Evolutionary conservation across 2,113 vertebrate genomes (phyloP).

Genomic region (Regulus satrapa): DNA sequence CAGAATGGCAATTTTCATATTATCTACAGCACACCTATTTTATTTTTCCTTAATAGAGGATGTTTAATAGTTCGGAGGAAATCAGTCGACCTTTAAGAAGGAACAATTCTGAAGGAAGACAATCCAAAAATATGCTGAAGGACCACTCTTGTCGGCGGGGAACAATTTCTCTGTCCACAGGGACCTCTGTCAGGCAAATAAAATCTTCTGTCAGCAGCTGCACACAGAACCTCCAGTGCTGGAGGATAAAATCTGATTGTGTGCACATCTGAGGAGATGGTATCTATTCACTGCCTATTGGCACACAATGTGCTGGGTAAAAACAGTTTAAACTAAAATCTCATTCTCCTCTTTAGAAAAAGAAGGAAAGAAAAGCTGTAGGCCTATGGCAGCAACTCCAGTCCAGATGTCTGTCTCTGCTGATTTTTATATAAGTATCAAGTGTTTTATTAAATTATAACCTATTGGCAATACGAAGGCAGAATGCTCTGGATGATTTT

Average conservation of each 20-base stretch:
- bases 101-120: background rate
- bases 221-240: background rate
- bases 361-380: background rate
- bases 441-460: background rate
- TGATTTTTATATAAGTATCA: background rate
- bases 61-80: background rate
- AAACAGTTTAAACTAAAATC: background rate
- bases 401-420: background rate
- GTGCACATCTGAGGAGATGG: background rate
- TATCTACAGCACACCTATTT: background rate
- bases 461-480: background rate
- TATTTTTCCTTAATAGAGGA: background rate
- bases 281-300: background rate
- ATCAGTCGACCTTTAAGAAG: background rate
- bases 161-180: background rate
- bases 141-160: background rate
- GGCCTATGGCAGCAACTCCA: background rate
- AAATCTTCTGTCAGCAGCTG: slow-evolving; percentile 43
- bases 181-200: slow-evolving; percentile 25
- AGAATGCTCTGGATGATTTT: background rate
- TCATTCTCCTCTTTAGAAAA: background rate
- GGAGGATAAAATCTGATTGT: slow-evolving; percentile 12
- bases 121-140: background rate
- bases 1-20: background rate
- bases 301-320: background rate